Base-by-base conservation (phyloP, 2,113 vertebrate species). In the Thalassarche chlororhynchos region DNA sequence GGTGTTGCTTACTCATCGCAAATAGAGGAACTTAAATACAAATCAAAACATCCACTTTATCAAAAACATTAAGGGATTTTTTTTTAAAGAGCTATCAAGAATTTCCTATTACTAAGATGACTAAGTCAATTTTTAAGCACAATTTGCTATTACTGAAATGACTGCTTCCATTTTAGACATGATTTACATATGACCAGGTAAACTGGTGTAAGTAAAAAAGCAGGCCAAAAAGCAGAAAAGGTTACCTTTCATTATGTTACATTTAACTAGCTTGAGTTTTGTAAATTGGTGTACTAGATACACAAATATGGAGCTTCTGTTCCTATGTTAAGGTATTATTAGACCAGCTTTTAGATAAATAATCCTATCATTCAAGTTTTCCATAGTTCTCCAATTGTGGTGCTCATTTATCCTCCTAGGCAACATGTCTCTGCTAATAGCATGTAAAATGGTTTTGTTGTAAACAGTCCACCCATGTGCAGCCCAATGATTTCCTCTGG, bases 401-500 rank as follows among this genome's bases (percentile, higher is more conserved):
- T 62, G 28, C 58, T 69, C 8, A 1, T 32, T 88, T 44, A 57
- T 31, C 9, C 42, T 42, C 52, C 17, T 5, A 25, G 23, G 10
- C 64, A 79, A 36, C 28, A 11, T 0, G 5, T 38, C 58, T 38
- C 28, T 51, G 9, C 31, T n/a, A 24, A 12, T 0, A 19, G 21
- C 14, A 24, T 1, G 4, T 5, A 3, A 55, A 44, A 62, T 1
- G 6, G 4, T 3, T 80, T 25, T 38, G 6, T 3, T n/a, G 24
- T 20, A 3, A 72, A 28, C 34, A 83, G 34, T 6, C 16, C 46
- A 47, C 32, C 8, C 42, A 8, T 0, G 18, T 3, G 7, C 40
- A 40, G 46, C 49, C 49, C 82, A 29, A 3, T 1, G 14, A 15
- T 7, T 62, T 77, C n/a, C 32, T 19, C 26, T 14, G 5, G 26